Evolutionary conservation across 2,888 invertebrate species (phyloP).

Genomic region (Drosophila kanekoi): DNA sequence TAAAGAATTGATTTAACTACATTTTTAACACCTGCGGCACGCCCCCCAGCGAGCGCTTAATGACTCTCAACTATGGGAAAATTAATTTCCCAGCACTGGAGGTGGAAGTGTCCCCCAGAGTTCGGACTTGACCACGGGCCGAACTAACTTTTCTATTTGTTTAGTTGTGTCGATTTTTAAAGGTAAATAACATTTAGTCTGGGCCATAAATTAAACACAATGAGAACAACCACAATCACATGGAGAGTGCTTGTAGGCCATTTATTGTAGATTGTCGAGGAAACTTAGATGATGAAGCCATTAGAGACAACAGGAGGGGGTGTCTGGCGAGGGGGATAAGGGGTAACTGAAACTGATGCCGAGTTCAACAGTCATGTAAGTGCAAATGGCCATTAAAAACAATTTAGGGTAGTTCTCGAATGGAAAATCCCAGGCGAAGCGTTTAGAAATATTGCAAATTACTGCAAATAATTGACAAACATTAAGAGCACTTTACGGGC

Average conservation of each 20-base stretch:
- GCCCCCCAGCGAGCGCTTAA: slow-evolving; percentile 47
- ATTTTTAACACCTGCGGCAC: slow-evolving; percentile 72
- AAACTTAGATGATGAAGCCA: slow-evolving; percentile 63
- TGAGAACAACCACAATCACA: slow-evolving; percentile 14
- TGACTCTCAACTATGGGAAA: slow-evolving; percentile 53
- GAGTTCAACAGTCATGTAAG: slow-evolving; percentile 63
- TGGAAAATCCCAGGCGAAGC: slow-evolving; percentile 50
- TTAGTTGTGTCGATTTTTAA: slow-evolving; percentile 56
- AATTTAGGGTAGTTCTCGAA: slow-evolving; percentile 66
- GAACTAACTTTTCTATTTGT: slow-evolving; percentile 9
- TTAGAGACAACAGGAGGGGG: slow-evolving; percentile 35
- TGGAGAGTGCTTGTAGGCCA: slow-evolving; percentile 54
- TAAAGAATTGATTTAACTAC: slow-evolving; percentile 60
- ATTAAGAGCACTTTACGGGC: slow-evolving; percentile 58
- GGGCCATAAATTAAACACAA: slow-evolving; percentile 63
- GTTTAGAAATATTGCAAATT: slow-evolving; percentile 80
- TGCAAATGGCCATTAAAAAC: slow-evolving; percentile 80
- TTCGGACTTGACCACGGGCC: slow-evolving; percentile 19
- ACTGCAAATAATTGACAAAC: slow-evolving; percentile 80
- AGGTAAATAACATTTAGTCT: slow-evolving; percentile 68
- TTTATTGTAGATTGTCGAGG: slow-evolving; percentile 51
- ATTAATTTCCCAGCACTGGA: slow-evolving; percentile 31
- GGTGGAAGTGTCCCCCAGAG: slow-evolving; percentile 9
- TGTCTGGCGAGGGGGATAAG: slow-evolving; percentile 1
- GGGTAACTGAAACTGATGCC: slow-evolving; percentile 32